Conservation (phyloP, 2,888 invertebrate species). For the Lamellibrachia columna region DNA sequence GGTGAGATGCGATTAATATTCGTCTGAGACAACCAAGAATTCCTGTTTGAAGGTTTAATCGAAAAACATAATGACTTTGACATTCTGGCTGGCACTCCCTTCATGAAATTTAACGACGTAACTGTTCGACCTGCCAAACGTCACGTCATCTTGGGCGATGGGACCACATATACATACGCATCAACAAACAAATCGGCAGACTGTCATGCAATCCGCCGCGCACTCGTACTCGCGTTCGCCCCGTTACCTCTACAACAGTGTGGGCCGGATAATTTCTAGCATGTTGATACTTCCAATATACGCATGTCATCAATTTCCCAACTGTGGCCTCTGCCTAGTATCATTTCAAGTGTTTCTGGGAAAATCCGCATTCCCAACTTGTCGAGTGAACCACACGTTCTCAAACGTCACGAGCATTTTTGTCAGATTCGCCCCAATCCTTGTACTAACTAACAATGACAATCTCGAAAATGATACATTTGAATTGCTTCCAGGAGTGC, state of each 20-base stretch:
- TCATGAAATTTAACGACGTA: constrained; percentile 7
- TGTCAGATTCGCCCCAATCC: neutral
- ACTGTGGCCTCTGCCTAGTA: constrained; percentile 14
- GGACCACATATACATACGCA: neutral
- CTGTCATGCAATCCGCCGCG: neutral
- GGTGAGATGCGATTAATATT: neutral
- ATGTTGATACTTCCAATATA: neutral
- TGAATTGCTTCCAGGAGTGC: neutral
- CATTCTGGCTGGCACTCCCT: constrained; percentile 14
- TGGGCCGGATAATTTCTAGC: constrained; percentile 31
- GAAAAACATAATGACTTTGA: neutral
- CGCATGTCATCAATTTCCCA: neutral
- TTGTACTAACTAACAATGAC: too few species aligned
- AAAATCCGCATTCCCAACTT: constrained; percentile 19
- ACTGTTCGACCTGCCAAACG: constrained; percentile 6
- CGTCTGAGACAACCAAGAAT: neutral
- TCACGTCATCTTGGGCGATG: neutral
- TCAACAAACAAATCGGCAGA: neutral
- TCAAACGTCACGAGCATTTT: neutral
- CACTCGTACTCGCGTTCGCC: constrained; percentile 6
- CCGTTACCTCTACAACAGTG: constrained; percentile 13
- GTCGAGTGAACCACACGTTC: neutral
- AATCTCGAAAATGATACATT: too few species aligned
- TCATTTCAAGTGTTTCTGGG: constrained; percentile 13
- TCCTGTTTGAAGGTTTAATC: constrained; percentile 1